Evolutionary conservation across 2,888 invertebrate species (phyloP).

Genomic region (Automeris io): DNA sequence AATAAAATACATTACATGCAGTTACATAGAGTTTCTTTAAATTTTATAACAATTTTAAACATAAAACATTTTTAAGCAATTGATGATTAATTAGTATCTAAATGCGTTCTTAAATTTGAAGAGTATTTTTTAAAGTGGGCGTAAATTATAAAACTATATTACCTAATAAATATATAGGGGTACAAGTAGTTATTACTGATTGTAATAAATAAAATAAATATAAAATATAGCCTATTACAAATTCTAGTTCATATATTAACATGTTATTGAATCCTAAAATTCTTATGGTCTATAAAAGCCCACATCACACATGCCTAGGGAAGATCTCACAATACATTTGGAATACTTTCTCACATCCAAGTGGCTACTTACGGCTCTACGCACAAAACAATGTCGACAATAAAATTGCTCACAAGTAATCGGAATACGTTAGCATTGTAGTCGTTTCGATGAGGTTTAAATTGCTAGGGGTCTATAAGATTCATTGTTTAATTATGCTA

Average conservation of each 20-base stretch:
- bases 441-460: conserved; percentile 37
- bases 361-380: conserved; percentile 53
- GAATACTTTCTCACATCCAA: conserved; percentile 65
- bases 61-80: too few relatives aligned
- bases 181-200: too few relatives aligned
- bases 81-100: too few relatives aligned
- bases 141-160: too few relatives aligned
- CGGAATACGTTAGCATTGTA: conserved; percentile 41
- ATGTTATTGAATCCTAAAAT: conserved; percentile 13
- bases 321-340: conserved; percentile 28
- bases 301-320: conserved; percentile 70
- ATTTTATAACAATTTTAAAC: too few relatives aligned
- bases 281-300: conserved; percentile 21
- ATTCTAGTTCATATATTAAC: not conserved
- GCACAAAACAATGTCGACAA: conserved; percentile 53
- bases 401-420: conserved; percentile 43
- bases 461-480: conserved; percentile 38
- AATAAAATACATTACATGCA: too few relatives aligned
- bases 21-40: too few relatives aligned
- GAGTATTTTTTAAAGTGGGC: too few relatives aligned
- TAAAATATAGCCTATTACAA: too few relatives aligned
- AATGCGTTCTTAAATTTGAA: too few relatives aligned
- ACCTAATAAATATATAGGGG: too few relatives aligned
- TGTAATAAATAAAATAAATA: too few relatives aligned
- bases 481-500: conserved; percentile 34